Evolutionary conservation across 2,888 invertebrate genomes (phyloP).

Genomic region (Pseudococcus jackbeardsleyi): DNA sequence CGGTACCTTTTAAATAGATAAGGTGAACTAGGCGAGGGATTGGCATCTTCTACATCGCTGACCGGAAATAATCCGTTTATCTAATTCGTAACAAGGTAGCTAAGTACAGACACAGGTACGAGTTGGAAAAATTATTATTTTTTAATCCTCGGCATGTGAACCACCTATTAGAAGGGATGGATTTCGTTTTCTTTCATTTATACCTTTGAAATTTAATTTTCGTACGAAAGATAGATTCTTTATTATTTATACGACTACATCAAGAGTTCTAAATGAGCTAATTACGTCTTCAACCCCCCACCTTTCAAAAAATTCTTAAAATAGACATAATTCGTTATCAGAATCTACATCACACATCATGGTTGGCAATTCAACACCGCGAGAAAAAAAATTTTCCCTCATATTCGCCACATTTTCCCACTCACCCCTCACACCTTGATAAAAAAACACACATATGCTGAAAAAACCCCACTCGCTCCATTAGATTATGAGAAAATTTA

Average conservation of each 20-base stretch:
- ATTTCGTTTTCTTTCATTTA: neutral
- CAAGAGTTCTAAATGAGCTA: too few relatives aligned
- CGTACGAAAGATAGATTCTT: neutral
- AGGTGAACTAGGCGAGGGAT: neutral
- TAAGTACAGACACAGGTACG: neutral
- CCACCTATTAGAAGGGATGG: neutral
- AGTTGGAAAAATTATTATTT: neutral
- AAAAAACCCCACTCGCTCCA: neutral
- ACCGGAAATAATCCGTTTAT: slow-evolving; percentile 45
- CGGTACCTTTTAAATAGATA: neutral
- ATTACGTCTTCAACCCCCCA: too few relatives aligned
- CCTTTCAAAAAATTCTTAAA: neutral
- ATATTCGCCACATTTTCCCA: neutral
- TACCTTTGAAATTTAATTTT: neutral
- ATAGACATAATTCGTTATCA: neutral
- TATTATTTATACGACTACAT: too few relatives aligned
- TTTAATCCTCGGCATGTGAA: neutral
- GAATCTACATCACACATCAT: neutral
- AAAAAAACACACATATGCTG: slow-evolving; percentile 12
- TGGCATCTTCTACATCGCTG: neutral
- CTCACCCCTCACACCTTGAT: neutral
- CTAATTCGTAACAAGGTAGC: slow-evolving; percentile 17
- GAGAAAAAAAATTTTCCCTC: neutral
- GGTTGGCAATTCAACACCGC: neutral
- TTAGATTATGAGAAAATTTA: slow-evolving; percentile 37